Evolutionary conservation across 2,888 invertebrate species (phyloP).

Genomic region (Noctua janthe): DNA sequence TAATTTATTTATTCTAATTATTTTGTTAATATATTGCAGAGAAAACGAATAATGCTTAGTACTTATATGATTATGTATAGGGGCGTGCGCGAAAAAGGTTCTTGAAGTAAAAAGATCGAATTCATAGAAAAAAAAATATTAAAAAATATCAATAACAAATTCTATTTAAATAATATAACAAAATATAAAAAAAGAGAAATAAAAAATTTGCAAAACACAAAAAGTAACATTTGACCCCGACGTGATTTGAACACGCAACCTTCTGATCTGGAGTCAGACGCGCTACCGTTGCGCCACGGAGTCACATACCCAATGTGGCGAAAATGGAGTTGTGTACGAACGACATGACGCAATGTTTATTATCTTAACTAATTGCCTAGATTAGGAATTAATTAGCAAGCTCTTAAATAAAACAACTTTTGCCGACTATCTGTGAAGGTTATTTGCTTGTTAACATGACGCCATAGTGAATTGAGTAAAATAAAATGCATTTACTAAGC

Average conservation of each 20-base stretch:
- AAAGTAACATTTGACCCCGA: constrained; percentile 93
- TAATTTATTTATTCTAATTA: not conserved
- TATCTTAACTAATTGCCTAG: constrained; percentile 9
- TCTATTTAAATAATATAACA: constrained; percentile 1
- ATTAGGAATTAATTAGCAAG: not conserved
- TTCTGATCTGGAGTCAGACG: constrained; percentile 99
- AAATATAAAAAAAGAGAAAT: constrained; percentile 28
- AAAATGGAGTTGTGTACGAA: constrained; percentile 14
- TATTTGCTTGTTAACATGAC: not conserved
- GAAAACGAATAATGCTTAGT: not conserved
- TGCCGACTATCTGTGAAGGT: not conserved
- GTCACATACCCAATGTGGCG: constrained; percentile 88
- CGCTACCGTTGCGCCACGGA: constrained; percentile 99
- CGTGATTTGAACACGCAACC: constrained; percentile 99
- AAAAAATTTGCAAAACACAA: constrained; percentile 41
- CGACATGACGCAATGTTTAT: constrained; percentile 89
- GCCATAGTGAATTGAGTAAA: not conserved
- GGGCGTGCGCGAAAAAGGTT: not conserved
- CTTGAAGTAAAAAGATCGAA: not conserved
- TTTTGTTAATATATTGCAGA: not conserved
- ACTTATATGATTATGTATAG: not conserved
- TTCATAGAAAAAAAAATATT: not conserved
- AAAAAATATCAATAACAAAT: not conserved
- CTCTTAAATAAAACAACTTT: not conserved
- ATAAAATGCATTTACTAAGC: not conserved